Evolutionary conservation across 2,888 invertebrate species (phyloP), one percentile per base, ranked within the genome.

Genomic region (Lithophane semibrunnea): DNA sequence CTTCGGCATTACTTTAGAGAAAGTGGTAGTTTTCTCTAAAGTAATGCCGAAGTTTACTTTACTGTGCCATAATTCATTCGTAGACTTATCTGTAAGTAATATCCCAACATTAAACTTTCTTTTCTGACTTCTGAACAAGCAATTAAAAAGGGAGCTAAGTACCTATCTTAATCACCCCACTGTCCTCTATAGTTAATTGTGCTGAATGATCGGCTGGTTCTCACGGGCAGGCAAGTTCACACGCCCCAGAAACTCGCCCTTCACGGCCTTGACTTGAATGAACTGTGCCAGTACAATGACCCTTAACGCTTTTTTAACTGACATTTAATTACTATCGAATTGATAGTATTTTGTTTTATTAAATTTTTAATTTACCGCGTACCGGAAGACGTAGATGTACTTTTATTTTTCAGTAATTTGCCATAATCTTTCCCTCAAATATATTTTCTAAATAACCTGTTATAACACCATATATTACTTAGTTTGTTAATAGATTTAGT

Each of bases 231-330:
- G 42, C 66, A 63, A 83, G 73, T 83, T 83, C 86, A 73, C 86
- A 86, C 83, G 83, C 86, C 64, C 73, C 71, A 83, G 78, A 69
- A 82, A 73, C 73, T 85, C 4, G 83, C 71, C 73, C 54, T 65
- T 58, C 61, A 16, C 49, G 63, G 56, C 83, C 83, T 83, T 83
- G 86, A 74, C 73, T 73, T 60, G 13, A 73, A 75, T 63, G n/a
- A 56, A 68, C 67, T 60, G 5, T 24, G 49, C 58, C 16, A 52
- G 85, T 60, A 47, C 75, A 85, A 63, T 75, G 69, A 85, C 58
- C 76, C n/a, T 10, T 72, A 18, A 49, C 21, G 13, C 0, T 58
- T 82, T 52, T 24, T 54, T 16, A 10, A 54, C 3, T 68, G 9
- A 42, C 7, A 68, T 18, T 56, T 42, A 68, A n/a, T 68, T n/a